Evolutionary conservation across 2,113 vertebrate genomes (phyloP).

Genomic region (Capra hircus): DNA sequence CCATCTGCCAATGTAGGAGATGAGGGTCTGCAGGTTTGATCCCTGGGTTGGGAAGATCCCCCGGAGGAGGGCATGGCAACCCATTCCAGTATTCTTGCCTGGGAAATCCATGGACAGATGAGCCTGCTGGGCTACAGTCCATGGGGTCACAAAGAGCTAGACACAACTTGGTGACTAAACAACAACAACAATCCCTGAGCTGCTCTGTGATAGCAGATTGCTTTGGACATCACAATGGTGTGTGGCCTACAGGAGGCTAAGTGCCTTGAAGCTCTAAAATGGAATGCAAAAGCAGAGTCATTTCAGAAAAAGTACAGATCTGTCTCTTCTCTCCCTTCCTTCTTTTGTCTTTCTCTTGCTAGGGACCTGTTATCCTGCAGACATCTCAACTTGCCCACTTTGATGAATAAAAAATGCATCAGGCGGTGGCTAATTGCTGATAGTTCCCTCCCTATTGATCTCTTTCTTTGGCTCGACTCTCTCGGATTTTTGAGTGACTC

Average conservation of each 20-base stretch:
- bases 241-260: background rate
- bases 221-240: background rate
- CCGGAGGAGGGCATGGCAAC: background rate
- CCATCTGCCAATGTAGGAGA: background rate
- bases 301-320: background rate
- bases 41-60: background rate
- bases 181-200: background rate
- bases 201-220: background rate
- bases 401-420: conserved; percentile 38
- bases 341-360: background rate
- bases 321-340: background rate
- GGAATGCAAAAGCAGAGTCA: background rate
- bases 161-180: background rate
- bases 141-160: background rate
- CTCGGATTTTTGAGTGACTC: conserved; percentile 56
- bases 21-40: background rate
- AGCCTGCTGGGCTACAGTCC: background rate
- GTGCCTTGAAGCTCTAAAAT: background rate
- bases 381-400: background rate
- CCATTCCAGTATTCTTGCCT: background rate
- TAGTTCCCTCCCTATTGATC: conserved; percentile 65
- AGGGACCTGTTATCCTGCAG: conserved; percentile 38
- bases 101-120: background rate
- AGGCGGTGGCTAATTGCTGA: conserved; percentile 59
- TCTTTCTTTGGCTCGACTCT: background rate